Evolutionary conservation across 2,888 invertebrate genomes (phyloP).

Genomic region (Crepidodera aurea): DNA sequence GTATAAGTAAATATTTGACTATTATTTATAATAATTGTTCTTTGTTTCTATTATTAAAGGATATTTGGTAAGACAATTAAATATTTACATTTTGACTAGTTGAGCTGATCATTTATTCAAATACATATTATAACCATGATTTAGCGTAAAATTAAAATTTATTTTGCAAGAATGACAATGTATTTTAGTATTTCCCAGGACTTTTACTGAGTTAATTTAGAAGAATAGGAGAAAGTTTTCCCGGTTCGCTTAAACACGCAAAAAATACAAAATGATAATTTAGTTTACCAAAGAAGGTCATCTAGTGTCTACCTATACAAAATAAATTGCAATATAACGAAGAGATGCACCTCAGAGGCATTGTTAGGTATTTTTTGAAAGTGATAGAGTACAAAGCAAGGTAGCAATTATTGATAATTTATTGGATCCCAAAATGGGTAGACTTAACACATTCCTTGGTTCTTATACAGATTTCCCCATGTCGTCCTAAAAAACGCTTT

Average conservation of each 20-base stretch:
- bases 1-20: no score
- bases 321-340: constrained; percentile 22
- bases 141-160: constrained; percentile 2
- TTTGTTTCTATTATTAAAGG: no score
- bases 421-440: constrained; percentile 18
- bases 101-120: no score
- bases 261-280: constrained; percentile 26
- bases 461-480: background rate
- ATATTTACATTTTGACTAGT: no score
- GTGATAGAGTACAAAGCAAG: constrained; percentile 21
- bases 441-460: background rate
- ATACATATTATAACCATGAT: no score
- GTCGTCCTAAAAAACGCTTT: background rate
- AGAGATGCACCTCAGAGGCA: constrained; percentile 29
- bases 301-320: constrained; percentile 22
- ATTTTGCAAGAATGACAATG: background rate
- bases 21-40: no score
- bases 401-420: constrained; percentile 27
- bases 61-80: no score
- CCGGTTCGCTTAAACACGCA: background rate
- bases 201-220: constrained; percentile 15
- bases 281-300: constrained; percentile 32
- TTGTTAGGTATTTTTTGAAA: constrained; percentile 28
- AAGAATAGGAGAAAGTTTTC: constrained; percentile 33
- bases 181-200: constrained; percentile 1